Evolutionary conservation across 2,113 vertebrate genomes (phyloP), one percentile per base, ranked within the genome.

Genomic region (Lutjanus erythropterus): DNA sequence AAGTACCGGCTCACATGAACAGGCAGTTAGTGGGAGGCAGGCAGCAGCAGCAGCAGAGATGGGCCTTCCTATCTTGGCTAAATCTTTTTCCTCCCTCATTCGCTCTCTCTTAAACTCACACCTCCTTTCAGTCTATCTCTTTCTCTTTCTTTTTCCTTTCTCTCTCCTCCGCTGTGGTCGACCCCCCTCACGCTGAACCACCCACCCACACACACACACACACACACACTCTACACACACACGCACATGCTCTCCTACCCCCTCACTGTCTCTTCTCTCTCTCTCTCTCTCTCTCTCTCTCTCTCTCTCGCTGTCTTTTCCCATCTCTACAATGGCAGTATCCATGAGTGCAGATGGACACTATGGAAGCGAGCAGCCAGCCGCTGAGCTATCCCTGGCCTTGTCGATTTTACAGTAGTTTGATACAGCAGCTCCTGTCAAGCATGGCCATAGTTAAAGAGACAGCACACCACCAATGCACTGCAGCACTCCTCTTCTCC

Each of bases 11-110:
- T 88, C 84, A 73, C 84, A 81, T 68, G 90, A 90, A 89, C 90
- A 91, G 83, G 86, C 90, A 91, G 90, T 85, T 80, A 85, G 92
- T 91, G 88, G 91, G 90, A 92, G 91, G 92, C 89, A 88, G 84
- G 90, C 88, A 83, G 86, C 86, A 84, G 82, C 83, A 83, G 82
- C 81, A 78, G 88, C 83, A 80, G 87, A 84, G 71, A 88, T 72
- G 74, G 82, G 80, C 88, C 90, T 88, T 87, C 69, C 86, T 86
- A 80, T 89, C 81, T 78, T 86, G 62, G 84, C 84, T 58, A 47
- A 83, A 85, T 86, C 71, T 86, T 78, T 81, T 72, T 72, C 73
- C 68, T 84, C 67, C 69, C 79, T 81, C 84, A 9, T 86, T 87
- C 60, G 12, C 75, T 86, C 84, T 86, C 84, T 84, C 81, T 81